Evolutionary conservation across 2,888 invertebrate species (phyloP).

Genomic region (Ormia ochracea): DNA sequence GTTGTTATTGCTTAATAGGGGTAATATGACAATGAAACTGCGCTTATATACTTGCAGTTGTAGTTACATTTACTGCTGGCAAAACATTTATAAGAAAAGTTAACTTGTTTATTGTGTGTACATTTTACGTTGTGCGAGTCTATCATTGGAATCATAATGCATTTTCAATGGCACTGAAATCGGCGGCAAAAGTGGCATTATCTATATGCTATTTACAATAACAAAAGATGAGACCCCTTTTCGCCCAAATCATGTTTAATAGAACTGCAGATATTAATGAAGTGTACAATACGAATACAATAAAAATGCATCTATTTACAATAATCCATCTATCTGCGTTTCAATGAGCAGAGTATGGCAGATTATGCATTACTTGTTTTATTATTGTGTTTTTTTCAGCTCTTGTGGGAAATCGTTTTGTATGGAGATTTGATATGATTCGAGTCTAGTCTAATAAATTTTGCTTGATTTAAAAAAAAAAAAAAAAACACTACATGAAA

Average conservation of each 20-base stretch:
- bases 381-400: constrained; percentile 9
- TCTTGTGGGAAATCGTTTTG: constrained; percentile 50
- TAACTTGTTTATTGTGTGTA: background rate
- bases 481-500: background rate
- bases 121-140: constrained; percentile 42
- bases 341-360: constrained; percentile 17
- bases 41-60: constrained; percentile 30
- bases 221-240: background rate
- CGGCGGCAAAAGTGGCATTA: constrained; percentile 5
- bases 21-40: constrained; percentile 57
- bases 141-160: constrained; percentile 54
- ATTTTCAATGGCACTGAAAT: constrained; percentile 19
- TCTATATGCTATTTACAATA: background rate
- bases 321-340: constrained; percentile 42
- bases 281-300: constrained; percentile 56
- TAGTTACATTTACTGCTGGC: constrained; percentile 19
- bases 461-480: constrained; percentile 30
- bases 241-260: constrained; percentile 63
- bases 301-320: constrained; percentile 37
- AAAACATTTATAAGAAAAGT: constrained; percentile 31
- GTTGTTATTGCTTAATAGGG: constrained; percentile 18
- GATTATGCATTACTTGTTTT: constrained; percentile 13
- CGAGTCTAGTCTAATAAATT: constrained; percentile 57
- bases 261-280: constrained; percentile 66
- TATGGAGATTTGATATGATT: constrained; percentile 42